These are phyloP conservation scores for Kryphioiulus occultus DNA, from an alignment of 2,888 invertebrate species.

Conservation along the genomic window DNA sequence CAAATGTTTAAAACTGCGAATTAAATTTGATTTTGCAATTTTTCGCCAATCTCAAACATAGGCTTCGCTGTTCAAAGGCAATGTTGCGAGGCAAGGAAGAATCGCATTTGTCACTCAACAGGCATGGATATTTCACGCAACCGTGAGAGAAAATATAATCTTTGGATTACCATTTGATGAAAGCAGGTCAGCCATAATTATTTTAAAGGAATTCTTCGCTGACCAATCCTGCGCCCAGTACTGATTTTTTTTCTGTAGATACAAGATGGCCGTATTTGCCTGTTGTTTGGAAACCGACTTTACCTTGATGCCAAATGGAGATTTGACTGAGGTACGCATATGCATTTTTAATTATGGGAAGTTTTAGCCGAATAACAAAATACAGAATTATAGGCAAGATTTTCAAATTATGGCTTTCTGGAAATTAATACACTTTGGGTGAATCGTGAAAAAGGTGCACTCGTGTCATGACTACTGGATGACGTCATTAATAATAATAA, in stretches of 20 bases:
- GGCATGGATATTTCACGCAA: constrained; percentile 64
- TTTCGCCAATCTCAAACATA: too few relatives aligned
- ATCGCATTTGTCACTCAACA: constrained; percentile 63
- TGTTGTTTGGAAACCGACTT: constrained; percentile 64
- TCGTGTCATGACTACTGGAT: too few relatives aligned
- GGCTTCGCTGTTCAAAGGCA: constrained; percentile 58
- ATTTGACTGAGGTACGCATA: constrained; percentile 63
- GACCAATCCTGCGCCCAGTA: constrained; percentile 54
- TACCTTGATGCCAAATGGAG: constrained; percentile 63
- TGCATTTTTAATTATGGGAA: background rate
- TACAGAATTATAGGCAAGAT: too few relatives aligned
- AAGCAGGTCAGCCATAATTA: constrained; percentile 54
- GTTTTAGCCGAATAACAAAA: too few relatives aligned
- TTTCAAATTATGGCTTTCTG: too few relatives aligned
- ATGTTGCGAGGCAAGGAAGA: constrained; percentile 61
- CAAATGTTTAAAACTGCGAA: too few relatives aligned
- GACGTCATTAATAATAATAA: too few relatives aligned
- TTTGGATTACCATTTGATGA: constrained; percentile 63
- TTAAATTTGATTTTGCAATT: too few relatives aligned
- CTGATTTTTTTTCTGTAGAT: constrained; percentile 55
- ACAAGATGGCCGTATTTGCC: constrained; percentile 63
- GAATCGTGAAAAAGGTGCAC: too few relatives aligned
- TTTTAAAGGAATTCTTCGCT: background rate
- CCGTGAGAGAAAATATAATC: constrained; percentile 64
- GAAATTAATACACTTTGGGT: too few relatives aligned